phyloP scores from a whole-genome alignment of 2,888 invertebrate species.

The Aphidoletes aphidimyza region DNA sequence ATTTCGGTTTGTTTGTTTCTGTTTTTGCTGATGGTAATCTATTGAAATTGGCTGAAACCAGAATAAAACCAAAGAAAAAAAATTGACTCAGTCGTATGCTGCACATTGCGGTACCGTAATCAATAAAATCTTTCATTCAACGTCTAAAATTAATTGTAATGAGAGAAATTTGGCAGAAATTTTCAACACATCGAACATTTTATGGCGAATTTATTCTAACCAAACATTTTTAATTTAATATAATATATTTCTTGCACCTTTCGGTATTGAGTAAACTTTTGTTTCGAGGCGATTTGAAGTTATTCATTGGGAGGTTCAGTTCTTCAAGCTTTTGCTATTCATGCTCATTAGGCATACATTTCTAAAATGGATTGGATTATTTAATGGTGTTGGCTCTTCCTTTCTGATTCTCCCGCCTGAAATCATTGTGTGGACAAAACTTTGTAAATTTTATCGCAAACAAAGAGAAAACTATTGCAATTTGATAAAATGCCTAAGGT shows the following conservation, averaged over 20 bases:
- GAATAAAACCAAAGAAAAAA: no score
- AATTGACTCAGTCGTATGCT: no score
- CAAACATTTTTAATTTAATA: neutral
- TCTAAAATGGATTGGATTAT: neutral
- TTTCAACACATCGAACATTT: neutral
- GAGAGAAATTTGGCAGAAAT: neutral
- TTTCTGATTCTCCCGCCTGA: neutral
- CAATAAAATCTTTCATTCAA: constrained; percentile 10
- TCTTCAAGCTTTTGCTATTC: neutral
- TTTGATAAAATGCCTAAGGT: constrained; percentile 41
- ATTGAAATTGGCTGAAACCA: no score
- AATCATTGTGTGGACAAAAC: constrained; percentile 4
- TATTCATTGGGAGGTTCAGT: neutral
- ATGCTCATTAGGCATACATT: neutral
- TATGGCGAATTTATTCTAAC: neutral
- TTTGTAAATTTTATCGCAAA: constrained; percentile 19
- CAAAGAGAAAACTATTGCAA: constrained; percentile 39
- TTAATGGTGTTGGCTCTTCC: neutral
- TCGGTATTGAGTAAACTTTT: neutral
- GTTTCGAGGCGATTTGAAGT: constrained; percentile 1
- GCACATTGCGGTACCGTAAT: neutral
- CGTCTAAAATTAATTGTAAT: neutral
- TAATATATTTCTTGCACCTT: neutral
- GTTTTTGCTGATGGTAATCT: no score
- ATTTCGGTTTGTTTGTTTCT: no score